Conservation (phyloP, 2,888 invertebrate genomes). For the Corythucha ciliata region DNA sequence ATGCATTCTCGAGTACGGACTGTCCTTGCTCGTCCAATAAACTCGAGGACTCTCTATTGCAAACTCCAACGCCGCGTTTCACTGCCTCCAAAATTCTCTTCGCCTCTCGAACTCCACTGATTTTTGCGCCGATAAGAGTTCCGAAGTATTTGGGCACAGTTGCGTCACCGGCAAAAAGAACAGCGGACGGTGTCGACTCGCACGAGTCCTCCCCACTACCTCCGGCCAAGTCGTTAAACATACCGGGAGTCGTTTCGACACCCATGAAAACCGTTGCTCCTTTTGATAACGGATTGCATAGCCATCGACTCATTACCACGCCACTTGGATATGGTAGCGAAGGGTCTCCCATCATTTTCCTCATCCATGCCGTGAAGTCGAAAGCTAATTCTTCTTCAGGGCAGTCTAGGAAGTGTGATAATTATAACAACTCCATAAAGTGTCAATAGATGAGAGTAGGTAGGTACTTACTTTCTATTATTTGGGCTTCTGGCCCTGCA, state of each 20-base stretch:
- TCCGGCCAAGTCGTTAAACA: slow-evolving; percentile 19
- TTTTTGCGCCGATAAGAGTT: slow-evolving; percentile 68
- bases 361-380: slow-evolving; percentile 25
- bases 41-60: too few species aligned
- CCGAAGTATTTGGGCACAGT: slow-evolving; percentile 66
- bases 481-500: slow-evolving; percentile 22
- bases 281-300: slow-evolving; percentile 18
- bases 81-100: slow-evolving; percentile 53
- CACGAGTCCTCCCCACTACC: not conserved
- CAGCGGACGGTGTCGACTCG: slow-evolving; percentile 22
- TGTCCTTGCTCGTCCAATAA: too few species aligned
- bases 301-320: slow-evolving; percentile 25
- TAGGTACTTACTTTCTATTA: slow-evolving; percentile 19
- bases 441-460: too few species aligned
- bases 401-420: too few species aligned
- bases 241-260: slow-evolving; percentile 19
- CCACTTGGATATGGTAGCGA: slow-evolving; percentile 26
- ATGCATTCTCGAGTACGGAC: too few species aligned
- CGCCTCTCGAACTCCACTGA: slow-evolving; percentile 73
- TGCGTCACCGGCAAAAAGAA: slow-evolving; percentile 78
- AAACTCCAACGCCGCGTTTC: not conserved
- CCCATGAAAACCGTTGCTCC: slow-evolving; percentile 21
- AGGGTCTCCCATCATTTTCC: slow-evolving; percentile 23
- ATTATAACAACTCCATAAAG: too few species aligned
- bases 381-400: slow-evolving; percentile 25